A percentile compares a stretch with the other conserved stretches of the same genome.
Evolutionary conservation across 2,797 vertebrate genomes (phyloP).

Genomic region (Delichon dasypus): DNA sequence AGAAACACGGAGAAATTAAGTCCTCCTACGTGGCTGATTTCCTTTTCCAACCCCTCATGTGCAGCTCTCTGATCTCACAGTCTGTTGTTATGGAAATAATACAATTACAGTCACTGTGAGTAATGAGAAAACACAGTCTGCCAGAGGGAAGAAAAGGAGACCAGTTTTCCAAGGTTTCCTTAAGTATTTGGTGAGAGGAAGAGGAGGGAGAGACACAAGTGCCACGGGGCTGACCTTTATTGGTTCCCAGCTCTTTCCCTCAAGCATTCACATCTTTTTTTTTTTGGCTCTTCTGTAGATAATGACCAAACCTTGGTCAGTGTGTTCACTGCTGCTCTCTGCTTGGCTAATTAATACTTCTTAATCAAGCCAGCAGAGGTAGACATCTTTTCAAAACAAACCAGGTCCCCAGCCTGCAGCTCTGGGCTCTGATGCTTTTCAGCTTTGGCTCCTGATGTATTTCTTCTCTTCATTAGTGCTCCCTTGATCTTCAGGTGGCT

Average conservation of each 20-base stretch:
- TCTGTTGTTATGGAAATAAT: constrained; percentile 60
- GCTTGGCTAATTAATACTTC: not conserved
- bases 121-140: not conserved
- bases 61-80: constrained; percentile 14
- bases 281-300: not conserved
- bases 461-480: not conserved
- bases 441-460: not conserved
- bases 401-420: not conserved
- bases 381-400: constrained; percentile 35
- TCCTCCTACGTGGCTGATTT: not conserved
- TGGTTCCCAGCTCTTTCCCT: not conserved
- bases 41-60: not conserved
- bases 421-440: not conserved
- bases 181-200: not conserved
- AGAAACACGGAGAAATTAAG: not conserved
- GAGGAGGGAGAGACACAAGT: not conserved
- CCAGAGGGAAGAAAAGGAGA: not conserved
- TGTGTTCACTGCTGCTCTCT: not conserved
- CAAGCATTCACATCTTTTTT: not conserved
- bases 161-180: not conserved
- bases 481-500: not conserved
- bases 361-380: not conserved
- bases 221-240: accelerated
- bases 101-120: constrained; percentile 27
- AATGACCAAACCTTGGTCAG: not conserved